Evolutionary conservation across 1,140 invertebrate genomes (phyloP), one percentile per base, ranked within the genome.

Genomic region (Drosophila nannoptera): DNA sequence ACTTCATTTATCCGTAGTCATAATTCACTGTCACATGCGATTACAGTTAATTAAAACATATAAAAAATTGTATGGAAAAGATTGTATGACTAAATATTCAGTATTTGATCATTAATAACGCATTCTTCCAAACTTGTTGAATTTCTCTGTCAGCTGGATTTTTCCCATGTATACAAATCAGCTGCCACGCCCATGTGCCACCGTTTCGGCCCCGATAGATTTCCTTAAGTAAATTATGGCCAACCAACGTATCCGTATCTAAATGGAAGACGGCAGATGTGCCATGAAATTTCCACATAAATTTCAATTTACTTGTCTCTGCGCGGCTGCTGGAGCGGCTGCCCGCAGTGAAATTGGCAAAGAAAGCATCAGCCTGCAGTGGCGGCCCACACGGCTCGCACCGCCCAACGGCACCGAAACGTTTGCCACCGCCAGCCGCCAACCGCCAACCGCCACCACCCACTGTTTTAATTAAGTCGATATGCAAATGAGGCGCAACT

Each of bases 381-480:
- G n/a, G 38, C 31, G 36, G 50, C 59, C 65, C 43, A 70, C 71
- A 43, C 40, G 40, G 67, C 53, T 69, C 45, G 16, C 72, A 80
- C 67, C 75, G 45, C 31, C 31, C 36, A 63, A 42, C 49, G 61
- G 22, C 38, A 46, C 33, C 67, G 45, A 35, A 48, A 54, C 50
- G 43, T 52, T 42, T 42, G 52, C 60, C 33, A 11, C 9, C 29
- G 38, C 71, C 22, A 22, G 3, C 22, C 22, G 22, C 22, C 22
- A 22, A 22, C 22, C 22, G 22, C 22, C 22, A 22, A 22, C 22
- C 78, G 40, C 14, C 14, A 14, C 40, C 40, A 82, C 78, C 82
- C 76, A 84, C 80, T 73, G 80, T 86, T 83, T 83, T 83, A 83
- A 83, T 83, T 83, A 83, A 86, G 81, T 78, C 73, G 69, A 77